These are phyloP conservation scores for Alviniconcha marisindica DNA, from an alignment of 1,140 invertebrate species.

Conservation along the genomic window DNA sequence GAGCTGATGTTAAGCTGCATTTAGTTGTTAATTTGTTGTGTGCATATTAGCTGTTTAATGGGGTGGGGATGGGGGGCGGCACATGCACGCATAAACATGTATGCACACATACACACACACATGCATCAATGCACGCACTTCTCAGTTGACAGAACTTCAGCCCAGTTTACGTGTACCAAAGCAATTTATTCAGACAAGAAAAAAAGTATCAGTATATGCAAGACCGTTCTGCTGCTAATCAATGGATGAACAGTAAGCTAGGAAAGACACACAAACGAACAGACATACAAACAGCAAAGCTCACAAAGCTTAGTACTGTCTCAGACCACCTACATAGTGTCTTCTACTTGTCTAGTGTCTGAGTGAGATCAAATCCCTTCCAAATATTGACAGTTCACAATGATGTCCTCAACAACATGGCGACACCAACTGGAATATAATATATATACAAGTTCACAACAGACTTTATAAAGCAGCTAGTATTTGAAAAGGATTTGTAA, in stretches of 20 bases:
- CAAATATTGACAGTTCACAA: neutral
- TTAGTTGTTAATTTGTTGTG: too few species aligned
- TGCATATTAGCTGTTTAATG: too few species aligned
- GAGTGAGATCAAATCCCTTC: constrained; percentile 6
- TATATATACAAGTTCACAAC: constrained; percentile 6
- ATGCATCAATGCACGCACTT: neutral
- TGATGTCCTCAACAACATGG: neutral
- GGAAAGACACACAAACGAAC: constrained; percentile 5
- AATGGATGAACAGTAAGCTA: constrained; percentile 7
- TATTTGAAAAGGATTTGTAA: neutral
- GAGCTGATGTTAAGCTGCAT: too few species aligned
- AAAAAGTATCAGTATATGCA: constrained; percentile 24
- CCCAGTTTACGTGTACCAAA: constrained; percentile 23
- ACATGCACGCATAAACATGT: neutral
- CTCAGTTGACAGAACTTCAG: too few species aligned
- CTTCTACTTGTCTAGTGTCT: neutral
- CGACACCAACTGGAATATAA: neutral
- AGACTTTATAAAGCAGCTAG: constrained; percentile 7
- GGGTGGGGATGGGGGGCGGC: too few species aligned
- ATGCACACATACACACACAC: neutral
- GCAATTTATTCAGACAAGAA: constrained; percentile 34
- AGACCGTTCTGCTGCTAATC: constrained; percentile 15
- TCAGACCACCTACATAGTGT: neutral
- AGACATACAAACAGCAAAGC: neutral
- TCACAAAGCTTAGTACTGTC: neutral